Base-by-base conservation (phyloP, 1,140 invertebrate genomes). In the Drosophila hydei region DNA sequence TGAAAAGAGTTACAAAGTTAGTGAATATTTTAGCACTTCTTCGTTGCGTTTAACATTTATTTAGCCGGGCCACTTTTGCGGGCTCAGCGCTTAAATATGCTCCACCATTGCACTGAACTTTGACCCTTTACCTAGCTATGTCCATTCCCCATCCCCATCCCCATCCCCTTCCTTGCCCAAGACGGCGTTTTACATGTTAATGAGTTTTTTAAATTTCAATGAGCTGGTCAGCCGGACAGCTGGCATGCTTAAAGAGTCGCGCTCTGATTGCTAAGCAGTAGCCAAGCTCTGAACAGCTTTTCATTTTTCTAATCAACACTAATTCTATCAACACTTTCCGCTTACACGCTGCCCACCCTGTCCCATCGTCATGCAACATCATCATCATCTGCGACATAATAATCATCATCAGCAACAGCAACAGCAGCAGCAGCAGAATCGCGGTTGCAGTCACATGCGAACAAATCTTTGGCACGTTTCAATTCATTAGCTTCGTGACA, bases 1-100 rank as follows among this genome's bases (percentile, higher is more conserved):
- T 88, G 78, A 87, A 87, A 88, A 88, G 83, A 87, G 83, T 88
- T 89, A 88, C 83, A 88, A 88, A 88, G 83, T 88, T 88, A 87
- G 83, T 88, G 83, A 83, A 88, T 88, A 88, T 88, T 88, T 88
- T 88, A 88, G 83, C 83, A 88, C 83, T 88, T 89, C 84, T 83
- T 83, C 79, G 72, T 67, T 87, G 63, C 83, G 81, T 87, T 87
- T 81, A 87, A 78, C 78, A 87, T 87, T 87, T 81, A 88, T 87
- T 87, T 88, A 87, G 83, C 74, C 81, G 60, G 65, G 43, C 60
- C 67, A 64, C 59, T 70, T 69, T 71, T 52, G 58, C 59, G 55
- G 72, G 40, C 68, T 38, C 25, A 30, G 19, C 59, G 38, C 23
- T 70, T 52, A 47, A 58, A 58, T 27, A 51, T 30, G 23, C 42